phyloP scores from a whole-genome alignment of 2,113 vertebrate genomes.

The Eurypyga helias region DNA sequence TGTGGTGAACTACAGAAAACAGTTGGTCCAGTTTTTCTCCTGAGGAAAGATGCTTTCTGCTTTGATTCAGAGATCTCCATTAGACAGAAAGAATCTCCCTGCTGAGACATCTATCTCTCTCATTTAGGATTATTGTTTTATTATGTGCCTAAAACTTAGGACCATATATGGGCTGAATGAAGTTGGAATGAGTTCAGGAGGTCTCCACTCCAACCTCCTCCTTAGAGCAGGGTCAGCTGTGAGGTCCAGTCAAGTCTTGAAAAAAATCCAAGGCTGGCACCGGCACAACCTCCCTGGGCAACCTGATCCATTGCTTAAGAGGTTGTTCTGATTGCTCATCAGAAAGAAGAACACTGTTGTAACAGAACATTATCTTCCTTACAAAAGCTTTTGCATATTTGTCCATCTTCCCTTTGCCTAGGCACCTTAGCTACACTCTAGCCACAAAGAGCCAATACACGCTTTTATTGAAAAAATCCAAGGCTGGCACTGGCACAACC shows the following conservation, averaged over 20 bases:
- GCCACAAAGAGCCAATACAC: background rate
- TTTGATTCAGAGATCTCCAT: background rate
- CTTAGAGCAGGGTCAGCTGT: background rate
- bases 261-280: background rate
- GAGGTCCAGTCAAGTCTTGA: background rate
- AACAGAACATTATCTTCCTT: background rate
- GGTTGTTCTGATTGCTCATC: background rate
- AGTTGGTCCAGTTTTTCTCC: background rate
- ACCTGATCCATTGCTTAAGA: background rate
- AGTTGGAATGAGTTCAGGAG: background rate
- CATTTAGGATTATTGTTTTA: background rate
- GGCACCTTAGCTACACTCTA: background rate
- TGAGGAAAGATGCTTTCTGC: background rate
- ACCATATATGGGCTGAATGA: background rate
- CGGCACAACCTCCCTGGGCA: background rate
- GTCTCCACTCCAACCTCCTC: background rate
- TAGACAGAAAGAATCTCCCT: background rate
- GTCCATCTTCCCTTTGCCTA: background rate
- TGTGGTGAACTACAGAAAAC: background rate
- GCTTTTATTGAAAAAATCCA: background rate
- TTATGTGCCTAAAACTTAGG: background rate
- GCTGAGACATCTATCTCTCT: background rate
- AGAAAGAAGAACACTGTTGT: background rate
- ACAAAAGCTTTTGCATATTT: background rate
- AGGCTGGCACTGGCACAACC: background rate